Percentiles rank a stretch among this genome's conserved stretches.
Conservation (phyloP, 2,797 vertebrate species). For the Alauda arvensis region DNA sequence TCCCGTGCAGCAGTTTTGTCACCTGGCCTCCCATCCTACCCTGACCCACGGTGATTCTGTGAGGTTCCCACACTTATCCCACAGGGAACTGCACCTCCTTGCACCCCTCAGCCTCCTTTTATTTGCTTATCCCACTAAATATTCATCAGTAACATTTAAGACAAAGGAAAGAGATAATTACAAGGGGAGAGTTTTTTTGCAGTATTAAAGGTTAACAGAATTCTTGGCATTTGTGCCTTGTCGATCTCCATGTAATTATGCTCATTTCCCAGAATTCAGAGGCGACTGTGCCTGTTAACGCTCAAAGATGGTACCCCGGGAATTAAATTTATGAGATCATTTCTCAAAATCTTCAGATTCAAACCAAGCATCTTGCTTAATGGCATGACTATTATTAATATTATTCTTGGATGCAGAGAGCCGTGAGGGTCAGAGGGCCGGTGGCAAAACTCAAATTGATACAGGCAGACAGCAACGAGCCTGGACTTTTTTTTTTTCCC, state of each 20-base stretch:
- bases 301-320: slow-evolving; percentile 72
- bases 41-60: fast-evolving
- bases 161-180: slow-evolving; percentile 79
- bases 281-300: slow-evolving; percentile 70
- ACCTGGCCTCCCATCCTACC: not conserved
- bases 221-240: slow-evolving; percentile 81
- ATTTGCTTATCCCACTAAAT: slow-evolving; percentile 74
- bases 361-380: slow-evolving; percentile 63
- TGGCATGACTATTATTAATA: slow-evolving; percentile 67
- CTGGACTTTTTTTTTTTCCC: not conserved
- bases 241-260: slow-evolving; percentile 81
- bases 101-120: slow-evolving; percentile 51
- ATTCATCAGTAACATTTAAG: slow-evolving; percentile 80
- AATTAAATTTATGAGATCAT: slow-evolving; percentile 77
- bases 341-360: slow-evolving; percentile 70
- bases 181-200: slow-evolving; percentile 74
- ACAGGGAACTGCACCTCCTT: slow-evolving; percentile 4
- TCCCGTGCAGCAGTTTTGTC: not conserved
- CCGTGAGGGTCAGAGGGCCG: slow-evolving; percentile 43
- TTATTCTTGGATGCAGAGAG: slow-evolving; percentile 66
- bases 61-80: not conserved
- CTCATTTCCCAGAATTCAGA: slow-evolving; percentile 79
- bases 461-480: not conserved
- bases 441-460: slow-evolving; percentile 37
- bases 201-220: slow-evolving; percentile 81